These are phyloP conservation scores for Reinhardtius hippoglossoides DNA, from an alignment of 2,113 vertebrate genomes.

Conservation along the genomic window DNA sequence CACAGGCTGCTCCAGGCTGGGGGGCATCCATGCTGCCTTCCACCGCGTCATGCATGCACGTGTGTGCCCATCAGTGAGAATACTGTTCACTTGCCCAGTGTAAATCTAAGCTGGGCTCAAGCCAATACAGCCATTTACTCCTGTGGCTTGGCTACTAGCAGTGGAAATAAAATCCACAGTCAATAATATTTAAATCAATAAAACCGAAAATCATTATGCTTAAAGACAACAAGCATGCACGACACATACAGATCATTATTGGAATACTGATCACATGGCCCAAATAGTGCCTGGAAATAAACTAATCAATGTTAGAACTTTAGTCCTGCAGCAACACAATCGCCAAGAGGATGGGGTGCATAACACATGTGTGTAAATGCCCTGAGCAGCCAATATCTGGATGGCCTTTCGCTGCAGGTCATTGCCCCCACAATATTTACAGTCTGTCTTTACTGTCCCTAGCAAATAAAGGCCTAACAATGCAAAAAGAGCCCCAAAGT, in stretches of 20 bases:
- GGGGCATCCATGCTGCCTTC: constrained; percentile 13
- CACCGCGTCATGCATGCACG: constrained; percentile 23
- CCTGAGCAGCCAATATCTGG: no score
- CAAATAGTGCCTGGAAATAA: no score
- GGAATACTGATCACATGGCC: background rate
- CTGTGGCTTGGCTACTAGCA: constrained; percentile 7
- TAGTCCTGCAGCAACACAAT: no score
- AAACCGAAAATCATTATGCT: constrained; percentile 29
- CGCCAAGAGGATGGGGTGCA: no score
- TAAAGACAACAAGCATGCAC: background rate
- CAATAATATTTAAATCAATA: constrained; percentile 27
- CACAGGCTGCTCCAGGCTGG: constrained; percentile 1
- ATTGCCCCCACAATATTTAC: no score
- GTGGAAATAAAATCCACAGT: constrained; percentile 20
- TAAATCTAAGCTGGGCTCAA: constrained; percentile 18
- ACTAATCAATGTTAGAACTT: no score
- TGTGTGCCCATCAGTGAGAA: constrained; percentile 18
- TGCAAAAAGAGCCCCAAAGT: background rate
- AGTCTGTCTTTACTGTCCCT: no score
- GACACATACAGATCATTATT: background rate
- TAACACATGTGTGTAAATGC: no score
- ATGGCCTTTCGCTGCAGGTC: no score
- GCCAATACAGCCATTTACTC: constrained; percentile 44
- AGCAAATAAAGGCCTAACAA: background rate
- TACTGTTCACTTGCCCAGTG: constrained; percentile 22